Evolutionary conservation across 2,797 vertebrate species (phyloP), one percentile per base, ranked within the genome.

Genomic region (Coilia nasus): DNA sequence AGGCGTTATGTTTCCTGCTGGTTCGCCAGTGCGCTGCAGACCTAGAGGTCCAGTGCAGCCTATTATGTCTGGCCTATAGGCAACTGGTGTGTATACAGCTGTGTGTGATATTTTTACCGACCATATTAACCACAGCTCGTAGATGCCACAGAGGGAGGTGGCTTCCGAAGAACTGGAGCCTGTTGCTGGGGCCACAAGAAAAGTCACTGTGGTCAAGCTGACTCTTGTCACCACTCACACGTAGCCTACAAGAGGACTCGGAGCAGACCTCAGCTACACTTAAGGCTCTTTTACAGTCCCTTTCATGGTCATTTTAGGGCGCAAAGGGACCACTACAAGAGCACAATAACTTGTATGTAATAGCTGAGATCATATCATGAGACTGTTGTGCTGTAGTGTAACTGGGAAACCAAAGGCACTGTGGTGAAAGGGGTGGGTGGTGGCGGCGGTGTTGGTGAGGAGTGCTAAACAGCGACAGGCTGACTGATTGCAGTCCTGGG

Each of bases 271-370:
- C 67, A 41, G 62, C 23, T 2, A 25, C 15, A 75, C 14, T 35
- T 15, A 35, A 75, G 67, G 28, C 28, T 35, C 67, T 75, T 75
- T 31, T 35, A 75, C 67, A 75, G 67, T 17, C 28, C 67, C 25
- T 14, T 75, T 75, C 35, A 75, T 75, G 67, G 31, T 19, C 67
- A 35, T 35, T 35, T 35, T 31, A 23, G 11, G 64, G 28, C 67
- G 35, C 67, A 75, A 75, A 75, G 14, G 15, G 31, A 75, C 67
- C 14, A 75, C 67, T 75, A 75, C 14, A 75, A 75, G 67, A 75
- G 31, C 67, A 75, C 14, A 15, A 28, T 7, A 75, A 75, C 67
- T 75, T 35, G 67, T 19, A 12, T 75, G 31, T 75, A 75, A 28
- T 28, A 64, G 62, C 23, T 64, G 62, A n/a, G 28, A 75, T 75